A percentile compares a stretch with the other conserved stretches of the same genome.
Conservation (phyloP, 2,113 vertebrate species). For the Aegithalos caudatus region DNA sequence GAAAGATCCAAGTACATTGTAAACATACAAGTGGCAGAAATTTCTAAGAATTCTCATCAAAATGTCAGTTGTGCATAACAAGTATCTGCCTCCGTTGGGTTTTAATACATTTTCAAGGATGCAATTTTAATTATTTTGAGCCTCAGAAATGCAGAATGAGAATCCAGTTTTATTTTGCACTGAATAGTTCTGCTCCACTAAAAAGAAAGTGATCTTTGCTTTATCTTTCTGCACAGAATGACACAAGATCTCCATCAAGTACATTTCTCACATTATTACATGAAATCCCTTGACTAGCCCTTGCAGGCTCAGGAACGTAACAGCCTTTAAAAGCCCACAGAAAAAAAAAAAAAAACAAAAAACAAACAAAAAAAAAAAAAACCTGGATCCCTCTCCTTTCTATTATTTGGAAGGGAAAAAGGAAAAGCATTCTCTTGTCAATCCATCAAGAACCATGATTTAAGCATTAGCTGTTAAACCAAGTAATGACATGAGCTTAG, state of each 20-base stretch:
- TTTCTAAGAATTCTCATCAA: not conserved
- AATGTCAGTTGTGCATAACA: not conserved
- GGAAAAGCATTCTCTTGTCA: conserved; percentile 22
- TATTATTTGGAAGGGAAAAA: not conserved
- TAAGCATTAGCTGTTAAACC: conserved; percentile 24
- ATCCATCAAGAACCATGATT: conserved; percentile 15
- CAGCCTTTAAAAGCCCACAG: not conserved
- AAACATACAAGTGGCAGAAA: not conserved
- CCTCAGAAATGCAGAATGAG: not conserved
- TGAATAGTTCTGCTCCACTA: not conserved
- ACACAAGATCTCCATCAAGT: not conserved
- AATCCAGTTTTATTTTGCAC: not conserved
- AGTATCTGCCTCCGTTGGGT: not conserved
- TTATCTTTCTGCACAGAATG: not conserved
- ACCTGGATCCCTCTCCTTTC: not conserved
- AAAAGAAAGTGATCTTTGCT: not conserved
- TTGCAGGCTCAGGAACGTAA: conserved; percentile 17
- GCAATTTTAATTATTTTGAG: not conserved
- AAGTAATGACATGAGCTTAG: conserved; percentile 7
- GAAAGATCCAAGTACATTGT: not conserved
- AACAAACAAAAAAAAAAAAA: not conserved
- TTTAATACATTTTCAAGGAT: not conserved
- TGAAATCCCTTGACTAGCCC: conserved; percentile 9
- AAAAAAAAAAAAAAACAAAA: not conserved
- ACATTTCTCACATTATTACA: not conserved